A percentile compares a stretch with the other conserved stretches of the same genome.
Conservation (phyloP, 2,113 vertebrate genomes). For the Spilogale gracilis region DNA sequence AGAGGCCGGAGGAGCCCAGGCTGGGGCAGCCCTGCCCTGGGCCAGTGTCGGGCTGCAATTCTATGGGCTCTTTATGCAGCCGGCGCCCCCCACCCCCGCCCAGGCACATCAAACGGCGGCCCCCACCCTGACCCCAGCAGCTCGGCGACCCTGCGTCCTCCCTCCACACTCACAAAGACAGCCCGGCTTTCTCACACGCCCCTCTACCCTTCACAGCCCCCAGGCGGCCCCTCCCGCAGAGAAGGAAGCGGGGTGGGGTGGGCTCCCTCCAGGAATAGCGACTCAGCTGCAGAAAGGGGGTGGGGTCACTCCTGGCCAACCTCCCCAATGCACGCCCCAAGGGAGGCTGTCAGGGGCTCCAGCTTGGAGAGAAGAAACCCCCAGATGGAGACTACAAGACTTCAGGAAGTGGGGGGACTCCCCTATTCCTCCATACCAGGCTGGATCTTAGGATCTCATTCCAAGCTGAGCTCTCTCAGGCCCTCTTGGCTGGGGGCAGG, state of each 20-base stretch:
- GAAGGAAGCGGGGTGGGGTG: not conserved
- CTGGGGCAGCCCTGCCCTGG: not conserved
- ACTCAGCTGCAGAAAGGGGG: not conserved
- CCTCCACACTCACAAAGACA: conserved; percentile 55
- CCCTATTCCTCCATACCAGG: not conserved
- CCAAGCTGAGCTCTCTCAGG: not conserved
- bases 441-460: not conserved
- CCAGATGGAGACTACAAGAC: not conserved
- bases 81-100: conserved; percentile 2
- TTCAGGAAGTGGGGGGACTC: fast-evolving
- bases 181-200: conserved; percentile 46
- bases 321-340: not conserved
- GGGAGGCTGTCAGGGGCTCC: no score
- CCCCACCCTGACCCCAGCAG: conserved; percentile 62
- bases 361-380: no score
- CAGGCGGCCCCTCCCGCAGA: not conserved
- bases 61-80: conserved; percentile 58
- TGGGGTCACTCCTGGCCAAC: not conserved
- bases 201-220: not conserved
- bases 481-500: not conserved
- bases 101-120: not conserved
- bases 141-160: not conserved
- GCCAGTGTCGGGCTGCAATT: conserved; percentile 51
- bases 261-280: not conserved
- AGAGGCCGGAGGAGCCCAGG: conserved; percentile 39